Conservation (phyloP, 2,113 vertebrate species). For the Anthoscopus minutus region DNA sequence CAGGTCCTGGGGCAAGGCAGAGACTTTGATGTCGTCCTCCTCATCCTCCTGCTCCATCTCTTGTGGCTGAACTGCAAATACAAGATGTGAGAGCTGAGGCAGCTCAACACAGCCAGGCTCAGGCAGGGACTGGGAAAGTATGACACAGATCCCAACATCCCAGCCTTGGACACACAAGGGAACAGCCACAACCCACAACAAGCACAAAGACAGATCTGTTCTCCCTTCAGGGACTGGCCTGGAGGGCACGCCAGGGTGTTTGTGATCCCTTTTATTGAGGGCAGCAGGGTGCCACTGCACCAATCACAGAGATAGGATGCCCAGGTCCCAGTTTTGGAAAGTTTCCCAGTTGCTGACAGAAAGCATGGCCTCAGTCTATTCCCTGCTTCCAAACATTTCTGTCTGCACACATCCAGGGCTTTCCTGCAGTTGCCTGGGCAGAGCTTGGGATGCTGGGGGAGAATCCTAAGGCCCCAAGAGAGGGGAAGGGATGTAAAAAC, state of each 20-base stretch:
- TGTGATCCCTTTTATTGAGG: not conserved
- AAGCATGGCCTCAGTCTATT: not conserved
- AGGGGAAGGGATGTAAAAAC: not conserved
- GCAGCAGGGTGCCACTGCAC: not conserved
- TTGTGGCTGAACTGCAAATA: conserved; percentile 70
- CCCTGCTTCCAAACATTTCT: not conserved
- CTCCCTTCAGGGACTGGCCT: fast-evolving
- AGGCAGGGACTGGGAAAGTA: not conserved
- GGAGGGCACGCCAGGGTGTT: not conserved
- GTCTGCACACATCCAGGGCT: not conserved
- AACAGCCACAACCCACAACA: not conserved
- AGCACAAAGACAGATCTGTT: not conserved
- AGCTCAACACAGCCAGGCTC: not conserved
- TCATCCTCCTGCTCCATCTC: conserved; percentile 64
- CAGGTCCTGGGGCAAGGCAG: conserved; percentile 83
- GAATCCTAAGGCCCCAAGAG: not conserved
- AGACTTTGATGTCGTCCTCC: conserved; percentile 86
- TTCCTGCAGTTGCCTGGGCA: not conserved
- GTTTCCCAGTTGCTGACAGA: not conserved
- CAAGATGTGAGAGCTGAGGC: conserved; percentile 16
- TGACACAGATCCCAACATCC: not conserved
- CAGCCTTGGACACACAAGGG: not conserved
- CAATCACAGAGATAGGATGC: not conserved
- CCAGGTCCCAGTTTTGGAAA: not conserved
- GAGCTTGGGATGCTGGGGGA: not conserved